Evolutionary conservation across 2,888 invertebrate genomes (phyloP).

Genomic region (Eupithecia centaureata): DNA sequence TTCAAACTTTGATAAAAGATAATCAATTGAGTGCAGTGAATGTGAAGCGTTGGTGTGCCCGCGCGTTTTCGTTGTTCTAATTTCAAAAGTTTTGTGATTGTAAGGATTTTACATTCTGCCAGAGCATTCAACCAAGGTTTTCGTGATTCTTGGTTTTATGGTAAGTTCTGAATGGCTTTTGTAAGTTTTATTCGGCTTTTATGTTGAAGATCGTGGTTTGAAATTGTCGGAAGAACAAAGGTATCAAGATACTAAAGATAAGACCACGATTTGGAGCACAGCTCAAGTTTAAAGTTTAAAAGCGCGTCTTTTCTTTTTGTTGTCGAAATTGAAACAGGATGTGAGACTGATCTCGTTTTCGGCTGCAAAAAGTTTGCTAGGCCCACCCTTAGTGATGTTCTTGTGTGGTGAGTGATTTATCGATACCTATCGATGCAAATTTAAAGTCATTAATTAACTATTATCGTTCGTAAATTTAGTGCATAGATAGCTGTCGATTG

Average conservation of each 20-base stretch:
- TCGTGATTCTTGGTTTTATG: conserved; percentile 59
- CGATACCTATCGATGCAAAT: conserved; percentile 37
- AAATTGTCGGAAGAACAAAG: conserved; percentile 58
- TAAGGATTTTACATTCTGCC: conserved; percentile 53
- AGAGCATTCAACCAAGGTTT: conserved; percentile 59
- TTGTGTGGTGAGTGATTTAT: conserved; percentile 22
- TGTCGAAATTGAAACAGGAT: conserved; percentile 46
- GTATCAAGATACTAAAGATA: conserved; percentile 50
- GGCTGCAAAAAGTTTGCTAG: conserved; percentile 55
- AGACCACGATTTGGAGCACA: conserved; percentile 7
- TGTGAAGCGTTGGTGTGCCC: conserved; percentile 40
- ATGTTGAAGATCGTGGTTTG: conserved; percentile 44
- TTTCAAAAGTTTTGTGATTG: conserved; percentile 58
- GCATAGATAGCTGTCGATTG: background rate
- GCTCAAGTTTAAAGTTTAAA: conserved; percentile 65
- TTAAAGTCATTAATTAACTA: background rate
- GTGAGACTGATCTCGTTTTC: conserved; percentile 50
- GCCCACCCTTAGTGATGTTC: conserved; percentile 37
- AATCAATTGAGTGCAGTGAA: conserved; percentile 46
- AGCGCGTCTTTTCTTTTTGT: conserved; percentile 56
- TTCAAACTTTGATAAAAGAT: conserved; percentile 40
- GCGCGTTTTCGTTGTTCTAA: conserved; percentile 51
- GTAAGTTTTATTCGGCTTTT: background rate
- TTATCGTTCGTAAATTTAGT: background rate
- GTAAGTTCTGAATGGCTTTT: conserved; percentile 52